These are phyloP conservation scores for Drepana falcataria DNA, from an alignment of 2,888 invertebrate genomes.

Conservation along the genomic window DNA sequence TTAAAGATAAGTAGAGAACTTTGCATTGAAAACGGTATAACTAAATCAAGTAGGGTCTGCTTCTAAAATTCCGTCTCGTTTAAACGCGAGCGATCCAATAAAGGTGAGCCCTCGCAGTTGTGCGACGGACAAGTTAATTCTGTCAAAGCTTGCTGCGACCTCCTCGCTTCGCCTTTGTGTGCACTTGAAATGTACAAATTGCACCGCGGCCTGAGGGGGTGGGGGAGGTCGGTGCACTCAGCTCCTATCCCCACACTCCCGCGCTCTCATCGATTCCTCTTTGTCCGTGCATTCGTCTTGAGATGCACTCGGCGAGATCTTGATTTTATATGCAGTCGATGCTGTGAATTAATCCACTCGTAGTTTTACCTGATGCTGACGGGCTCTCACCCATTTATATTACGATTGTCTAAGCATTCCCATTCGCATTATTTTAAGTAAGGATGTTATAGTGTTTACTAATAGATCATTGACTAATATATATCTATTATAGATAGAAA, in stretches of 20 bases:
- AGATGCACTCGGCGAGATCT: constrained; percentile 67
- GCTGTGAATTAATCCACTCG: constrained; percentile 38
- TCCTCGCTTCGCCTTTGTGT: constrained; percentile 74
- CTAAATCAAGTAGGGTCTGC: constrained; percentile 18
- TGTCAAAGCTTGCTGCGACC: constrained; percentile 75
- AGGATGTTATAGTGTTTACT: no score
- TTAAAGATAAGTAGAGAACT: neutral
- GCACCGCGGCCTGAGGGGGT: constrained; percentile 66
- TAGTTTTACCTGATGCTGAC: constrained; percentile 25
- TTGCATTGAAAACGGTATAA: neutral
- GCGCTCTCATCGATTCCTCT: constrained; percentile 73
- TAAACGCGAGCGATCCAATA: constrained; percentile 54
- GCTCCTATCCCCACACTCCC: constrained; percentile 54
- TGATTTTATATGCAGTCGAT: constrained; percentile 64
- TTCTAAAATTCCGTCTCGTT: constrained; percentile 43
- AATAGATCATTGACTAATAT: no score
- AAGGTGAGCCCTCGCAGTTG: constrained; percentile 60
- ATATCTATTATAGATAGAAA: no score
- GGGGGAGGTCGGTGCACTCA: constrained; percentile 68
- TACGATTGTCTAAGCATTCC: no score
- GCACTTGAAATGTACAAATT: constrained; percentile 79
- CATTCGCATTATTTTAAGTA: no score
- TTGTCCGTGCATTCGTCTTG: constrained; percentile 74
- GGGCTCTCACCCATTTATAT: constrained; percentile 24
- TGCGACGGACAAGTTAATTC: constrained; percentile 75